These are phyloP conservation scores for Drosophila guanche DNA, from an alignment of 1,140 invertebrate species.

Conservation along the genomic window DNA sequence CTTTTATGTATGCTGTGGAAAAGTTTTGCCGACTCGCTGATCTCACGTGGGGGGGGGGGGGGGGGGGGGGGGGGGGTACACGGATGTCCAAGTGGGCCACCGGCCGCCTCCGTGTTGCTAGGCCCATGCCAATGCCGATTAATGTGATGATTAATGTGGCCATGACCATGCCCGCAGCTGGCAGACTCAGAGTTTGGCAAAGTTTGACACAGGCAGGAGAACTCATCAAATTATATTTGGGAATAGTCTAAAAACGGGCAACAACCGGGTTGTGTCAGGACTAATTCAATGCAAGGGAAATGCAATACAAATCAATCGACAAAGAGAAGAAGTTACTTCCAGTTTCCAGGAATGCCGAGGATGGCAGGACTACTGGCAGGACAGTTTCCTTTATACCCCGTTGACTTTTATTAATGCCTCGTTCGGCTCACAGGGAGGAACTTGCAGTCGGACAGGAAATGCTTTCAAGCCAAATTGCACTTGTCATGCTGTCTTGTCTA, in stretches of 20 bases:
- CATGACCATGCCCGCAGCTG: slow-evolving; percentile 18
- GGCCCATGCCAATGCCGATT: not conserved
- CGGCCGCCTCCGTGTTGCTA: slow-evolving; percentile 19
- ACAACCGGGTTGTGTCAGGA: slow-evolving; percentile 11
- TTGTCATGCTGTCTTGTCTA: slow-evolving; percentile 59
- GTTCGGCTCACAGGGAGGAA: not conserved
- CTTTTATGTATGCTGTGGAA: slow-evolving; percentile 38
- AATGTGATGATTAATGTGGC: not conserved
- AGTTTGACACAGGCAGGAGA: too few species aligned
- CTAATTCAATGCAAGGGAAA: slow-evolving; percentile 7
- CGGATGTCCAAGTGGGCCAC: too few species aligned
- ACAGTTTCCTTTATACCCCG: slow-evolving; percentile 15
- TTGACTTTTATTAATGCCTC: slow-evolving; percentile 51
- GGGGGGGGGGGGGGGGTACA: not conserved
- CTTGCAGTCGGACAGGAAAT: slow-evolving; percentile 57
- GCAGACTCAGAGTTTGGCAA: too few species aligned
- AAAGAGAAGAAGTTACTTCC: too few species aligned
- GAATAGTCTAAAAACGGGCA: slow-evolving; percentile 14
- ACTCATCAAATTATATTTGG: too few species aligned
- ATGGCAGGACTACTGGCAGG: not conserved
- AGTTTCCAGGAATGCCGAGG: not conserved
- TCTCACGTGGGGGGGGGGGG: slow-evolving; percentile 10
- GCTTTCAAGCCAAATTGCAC: slow-evolving; percentile 72
- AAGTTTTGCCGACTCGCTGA: slow-evolving; percentile 55
- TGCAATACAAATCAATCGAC: slow-evolving; percentile 25